Percentiles rank a stretch among this genome's conserved stretches.
phyloP scores from a whole-genome alignment of 1,140 invertebrate species.

The Microplitis demolitor region DNA sequence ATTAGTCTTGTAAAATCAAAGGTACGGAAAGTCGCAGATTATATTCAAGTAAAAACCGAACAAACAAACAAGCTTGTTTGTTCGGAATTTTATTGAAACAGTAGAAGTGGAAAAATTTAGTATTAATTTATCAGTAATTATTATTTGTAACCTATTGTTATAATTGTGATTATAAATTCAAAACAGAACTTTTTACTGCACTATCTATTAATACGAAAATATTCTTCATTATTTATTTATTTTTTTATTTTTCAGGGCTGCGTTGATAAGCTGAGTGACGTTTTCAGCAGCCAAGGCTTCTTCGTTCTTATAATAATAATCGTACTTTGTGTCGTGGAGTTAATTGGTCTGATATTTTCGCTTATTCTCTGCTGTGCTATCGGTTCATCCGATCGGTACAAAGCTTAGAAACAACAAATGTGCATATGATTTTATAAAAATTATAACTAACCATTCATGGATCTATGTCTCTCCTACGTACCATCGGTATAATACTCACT shows the following conservation, averaged over 20 bases:
- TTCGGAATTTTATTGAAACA: too few species aligned
- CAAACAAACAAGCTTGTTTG: too few species aligned
- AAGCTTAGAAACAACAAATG: conserved; percentile 63
- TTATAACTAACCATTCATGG: not conserved
- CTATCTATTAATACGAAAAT: not conserved
- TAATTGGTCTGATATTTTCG: conserved; percentile 79
- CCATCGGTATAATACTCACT: not conserved
- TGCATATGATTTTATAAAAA: not conserved
- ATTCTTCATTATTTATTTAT: conserved; percentile 5
- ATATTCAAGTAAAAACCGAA: too few species aligned
- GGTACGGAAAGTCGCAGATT: too few species aligned
- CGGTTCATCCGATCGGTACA: conserved; percentile 69
- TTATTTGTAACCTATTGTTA: too few species aligned
- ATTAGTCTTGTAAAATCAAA: too few species aligned
- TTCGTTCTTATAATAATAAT: conserved; percentile 70
- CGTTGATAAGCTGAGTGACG: conserved; percentile 69
- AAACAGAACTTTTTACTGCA: too few species aligned
- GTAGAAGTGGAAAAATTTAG: too few species aligned
- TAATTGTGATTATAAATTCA: too few species aligned
- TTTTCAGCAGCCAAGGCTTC: conserved; percentile 66
- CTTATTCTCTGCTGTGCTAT: conserved; percentile 80
- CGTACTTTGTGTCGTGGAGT: conserved; percentile 70
- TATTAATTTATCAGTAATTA: too few species aligned
- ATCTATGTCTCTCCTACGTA: not conserved
- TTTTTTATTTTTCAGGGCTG: conserved; percentile 69